Evolutionary conservation across 2,113 vertebrate species (phyloP).

Genomic region (Tretioscincus oriximinensis): DNA sequence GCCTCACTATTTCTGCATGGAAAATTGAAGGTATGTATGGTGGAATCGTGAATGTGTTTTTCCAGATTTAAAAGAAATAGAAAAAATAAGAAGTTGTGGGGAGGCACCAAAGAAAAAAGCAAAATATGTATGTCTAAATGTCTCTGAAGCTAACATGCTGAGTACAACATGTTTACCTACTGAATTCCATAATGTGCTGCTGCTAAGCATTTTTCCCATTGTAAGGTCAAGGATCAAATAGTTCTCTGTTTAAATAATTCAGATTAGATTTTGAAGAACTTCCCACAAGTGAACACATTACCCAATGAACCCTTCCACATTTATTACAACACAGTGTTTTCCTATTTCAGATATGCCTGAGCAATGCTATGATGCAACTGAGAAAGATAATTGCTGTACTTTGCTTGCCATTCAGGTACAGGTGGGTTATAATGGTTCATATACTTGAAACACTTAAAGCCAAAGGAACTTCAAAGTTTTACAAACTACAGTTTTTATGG

Average conservation of each 20-base stretch:
- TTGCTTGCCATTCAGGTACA: slow-evolving; percentile 5
- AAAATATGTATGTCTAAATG: neutral
- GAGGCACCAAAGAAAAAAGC: neutral
- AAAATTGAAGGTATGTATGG: too few species aligned
- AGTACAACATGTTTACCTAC: slow-evolving; percentile 52
- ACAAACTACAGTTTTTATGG: neutral
- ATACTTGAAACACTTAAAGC: neutral
- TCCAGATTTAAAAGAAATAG: too few species aligned
- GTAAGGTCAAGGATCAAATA: slow-evolving; percentile 67
- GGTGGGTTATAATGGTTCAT: neutral
- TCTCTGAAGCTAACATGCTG: neutral
- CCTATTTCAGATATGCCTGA: slow-evolving; percentile 19
- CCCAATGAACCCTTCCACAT: slow-evolving; percentile 27
- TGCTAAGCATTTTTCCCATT: slow-evolving; percentile 50
- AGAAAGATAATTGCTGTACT: neutral
- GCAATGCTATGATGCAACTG: slow-evolving; percentile 26
- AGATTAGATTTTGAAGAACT: slow-evolving; percentile 47
- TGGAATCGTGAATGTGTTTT: too few species aligned
- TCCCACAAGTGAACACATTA: slow-evolving; percentile 14
- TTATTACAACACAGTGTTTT: slow-evolving; percentile 17
- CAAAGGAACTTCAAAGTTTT: neutral
- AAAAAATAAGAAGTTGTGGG: too few species aligned
- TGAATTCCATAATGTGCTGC: slow-evolving; percentile 50
- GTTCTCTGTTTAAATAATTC: slow-evolving; percentile 54
- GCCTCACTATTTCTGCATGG: too few species aligned